Conservation (phyloP, 2,797 vertebrate species). For the Sebastes baramenuke region DNA sequence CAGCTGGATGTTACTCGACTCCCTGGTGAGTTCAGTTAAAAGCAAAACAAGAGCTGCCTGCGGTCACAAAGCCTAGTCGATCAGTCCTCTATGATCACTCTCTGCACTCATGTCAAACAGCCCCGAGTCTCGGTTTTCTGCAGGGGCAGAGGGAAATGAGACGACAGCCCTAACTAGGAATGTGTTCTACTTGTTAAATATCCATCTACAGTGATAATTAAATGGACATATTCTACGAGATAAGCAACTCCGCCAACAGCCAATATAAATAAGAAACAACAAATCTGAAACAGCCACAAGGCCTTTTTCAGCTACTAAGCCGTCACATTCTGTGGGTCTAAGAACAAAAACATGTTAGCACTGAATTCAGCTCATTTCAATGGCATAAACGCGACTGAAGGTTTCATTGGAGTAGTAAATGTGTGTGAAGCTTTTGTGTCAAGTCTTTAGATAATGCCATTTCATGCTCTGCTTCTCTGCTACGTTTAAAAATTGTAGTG, state of each 20-base stretch:
- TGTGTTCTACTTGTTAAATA: background rate
- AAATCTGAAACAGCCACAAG: background rate
- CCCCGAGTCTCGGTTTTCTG: conserved; percentile 12
- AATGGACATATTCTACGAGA: background rate
- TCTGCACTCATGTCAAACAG: conserved; percentile 29
- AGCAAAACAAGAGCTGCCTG: conserved; percentile 42
- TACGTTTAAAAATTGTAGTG: background rate
- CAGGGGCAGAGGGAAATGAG: background rate
- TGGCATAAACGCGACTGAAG: background rate
- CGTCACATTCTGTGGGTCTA: background rate
- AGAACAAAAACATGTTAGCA: background rate
- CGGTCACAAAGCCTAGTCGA: conserved; percentile 1
- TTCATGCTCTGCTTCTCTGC: background rate
- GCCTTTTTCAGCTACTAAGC: background rate
- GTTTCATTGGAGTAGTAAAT: background rate
- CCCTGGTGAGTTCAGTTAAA: conserved; percentile 24
- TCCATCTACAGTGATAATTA: background rate
- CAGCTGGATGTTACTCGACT: conserved; percentile 22
- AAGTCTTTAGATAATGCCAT: background rate
- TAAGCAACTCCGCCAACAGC: background rate
- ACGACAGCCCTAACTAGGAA: background rate
- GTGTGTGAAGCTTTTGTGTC: background rate
- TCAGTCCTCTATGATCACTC: conserved; percentile 21
- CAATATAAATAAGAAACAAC: background rate
- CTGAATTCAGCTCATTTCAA: background rate